Base-by-base conservation (phyloP, 2,113 vertebrate species). In the Toxostoma redivivum region DNA sequence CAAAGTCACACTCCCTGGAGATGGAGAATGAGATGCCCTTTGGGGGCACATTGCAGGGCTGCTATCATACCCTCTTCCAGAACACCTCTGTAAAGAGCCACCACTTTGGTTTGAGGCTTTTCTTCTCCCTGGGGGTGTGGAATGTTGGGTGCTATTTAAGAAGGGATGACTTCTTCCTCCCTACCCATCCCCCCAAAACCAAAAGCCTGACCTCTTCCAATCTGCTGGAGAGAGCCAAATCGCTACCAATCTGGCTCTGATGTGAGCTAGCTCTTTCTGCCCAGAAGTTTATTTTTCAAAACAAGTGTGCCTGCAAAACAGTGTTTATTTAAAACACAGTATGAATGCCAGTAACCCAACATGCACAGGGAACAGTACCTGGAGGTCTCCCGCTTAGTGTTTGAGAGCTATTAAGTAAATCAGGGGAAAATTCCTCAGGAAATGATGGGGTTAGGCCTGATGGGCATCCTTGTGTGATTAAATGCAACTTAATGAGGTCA, bases 401-500 rank as follows among this genome's bases (percentile, higher is more conserved):
- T 95, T 51, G 57, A 92, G 92, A 92, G 51, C 86, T 95, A 94
- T 92, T 92, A 90, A 95, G 67, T 90, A 96, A 94, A 96, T 94
- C 90, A 86, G 85, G 56, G 44, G 47, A 67, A 94, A 96, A 95
- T 94, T 96, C 92, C 94, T 93, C 82, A 96, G 86, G 90, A 96
- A 95, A 95, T 88, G 56, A 67, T 95, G 86, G 88, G 66, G 87
- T 94, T 96, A 92, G 85, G 60, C 86, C 76, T 94, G 93, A 92
- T 96, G 93, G 88, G 85, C 80, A 95, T 90, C 90, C 69, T 88
- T 1, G 1, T 72, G 76, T 93, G 94, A 94, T 94, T 95, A 94
- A 97, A 85, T 86, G 81, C 61, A 94, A 79, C 91, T 95, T 97
- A 94, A 96, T 94, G 92, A 94, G 91, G 95, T 92, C 92, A 96